Conservation (phyloP, 2,113 vertebrate genomes). For the Proteles cristata region DNA sequence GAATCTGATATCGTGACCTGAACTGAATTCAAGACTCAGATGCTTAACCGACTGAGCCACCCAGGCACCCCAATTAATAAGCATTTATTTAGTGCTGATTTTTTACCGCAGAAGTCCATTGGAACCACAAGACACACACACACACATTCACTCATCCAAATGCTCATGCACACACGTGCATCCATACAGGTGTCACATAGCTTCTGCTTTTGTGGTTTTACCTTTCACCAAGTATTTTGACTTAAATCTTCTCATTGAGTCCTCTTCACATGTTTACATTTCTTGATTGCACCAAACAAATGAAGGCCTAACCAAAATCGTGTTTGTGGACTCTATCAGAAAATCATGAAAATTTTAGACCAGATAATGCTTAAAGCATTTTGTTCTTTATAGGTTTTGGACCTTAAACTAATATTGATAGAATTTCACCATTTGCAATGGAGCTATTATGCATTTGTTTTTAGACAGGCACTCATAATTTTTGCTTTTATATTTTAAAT, state of each 20-base stretch:
- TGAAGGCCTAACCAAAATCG: not conserved
- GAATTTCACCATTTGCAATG: not conserved
- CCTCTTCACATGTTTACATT: not conserved
- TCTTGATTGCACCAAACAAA: not conserved
- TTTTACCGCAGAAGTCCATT: not conserved
- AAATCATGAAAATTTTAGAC: not conserved
- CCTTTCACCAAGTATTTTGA: not conserved
- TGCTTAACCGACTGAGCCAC: no score
- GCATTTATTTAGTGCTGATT: not conserved
- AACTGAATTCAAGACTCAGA: no score
- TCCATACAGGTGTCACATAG: not conserved
- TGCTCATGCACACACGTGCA: rapidly evolving
- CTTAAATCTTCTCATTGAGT: not conserved
- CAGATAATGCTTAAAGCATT: not conserved
- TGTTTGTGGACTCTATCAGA: not conserved
- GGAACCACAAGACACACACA: not conserved
- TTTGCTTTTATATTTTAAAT: not conserved
- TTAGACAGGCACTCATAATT: not conserved
- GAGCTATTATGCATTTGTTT: not conserved
- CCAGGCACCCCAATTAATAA: not conserved
- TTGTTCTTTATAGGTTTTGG: not conserved
- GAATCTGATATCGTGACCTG: no score
- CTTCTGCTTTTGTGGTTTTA: not conserved
- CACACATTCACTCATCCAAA: not conserved
- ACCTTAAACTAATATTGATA: not conserved